phyloP scores from a whole-genome alignment of 2,888 invertebrate genomes.

The Dioctria rufipes region DNA sequence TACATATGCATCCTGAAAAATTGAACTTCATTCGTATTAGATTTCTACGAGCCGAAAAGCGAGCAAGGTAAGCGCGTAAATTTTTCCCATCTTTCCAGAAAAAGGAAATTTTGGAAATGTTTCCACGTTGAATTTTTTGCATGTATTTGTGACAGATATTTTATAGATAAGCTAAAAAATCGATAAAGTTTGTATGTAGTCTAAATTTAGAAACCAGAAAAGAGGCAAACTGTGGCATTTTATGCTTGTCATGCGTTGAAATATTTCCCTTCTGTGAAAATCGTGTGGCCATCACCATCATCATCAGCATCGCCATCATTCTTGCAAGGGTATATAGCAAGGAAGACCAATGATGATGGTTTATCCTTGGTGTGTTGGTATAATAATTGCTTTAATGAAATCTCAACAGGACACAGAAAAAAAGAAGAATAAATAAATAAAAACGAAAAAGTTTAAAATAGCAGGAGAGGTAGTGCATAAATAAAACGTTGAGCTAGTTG shows the following conservation, averaged over 20 bases:
- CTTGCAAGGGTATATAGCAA: background rate
- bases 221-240: slow-evolving; percentile 45
- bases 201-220: slow-evolving; percentile 53
- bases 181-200: slow-evolving; percentile 52
- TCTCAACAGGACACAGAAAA: slow-evolving; percentile 11
- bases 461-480: background rate
- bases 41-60: slow-evolving; percentile 16
- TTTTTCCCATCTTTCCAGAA: slow-evolving; percentile 25
- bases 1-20: background rate
- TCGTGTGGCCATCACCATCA: background rate
- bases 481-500: slow-evolving; percentile 43
- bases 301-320: background rate
- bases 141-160: slow-evolving; percentile 41
- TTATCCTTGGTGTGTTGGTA: slow-evolving; percentile 25
- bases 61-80: slow-evolving; percentile 31
- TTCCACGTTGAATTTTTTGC: slow-evolving; percentile 22
- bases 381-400: slow-evolving; percentile 24
- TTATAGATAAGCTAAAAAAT: slow-evolving; percentile 43
- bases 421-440: background rate
- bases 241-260: slow-evolving; percentile 49
- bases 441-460: background rate
- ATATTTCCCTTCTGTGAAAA: background rate
- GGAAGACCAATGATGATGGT: slow-evolving; percentile 4
- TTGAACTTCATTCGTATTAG: background rate
- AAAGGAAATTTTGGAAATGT: slow-evolving; percentile 15